A percentile compares a stretch with the other conserved stretches of the same genome.
These are phyloP conservation scores for Boulengeromyrus knoepffleri DNA, from an alignment of 2,113 vertebrate species.

Conservation along the genomic window DNA sequence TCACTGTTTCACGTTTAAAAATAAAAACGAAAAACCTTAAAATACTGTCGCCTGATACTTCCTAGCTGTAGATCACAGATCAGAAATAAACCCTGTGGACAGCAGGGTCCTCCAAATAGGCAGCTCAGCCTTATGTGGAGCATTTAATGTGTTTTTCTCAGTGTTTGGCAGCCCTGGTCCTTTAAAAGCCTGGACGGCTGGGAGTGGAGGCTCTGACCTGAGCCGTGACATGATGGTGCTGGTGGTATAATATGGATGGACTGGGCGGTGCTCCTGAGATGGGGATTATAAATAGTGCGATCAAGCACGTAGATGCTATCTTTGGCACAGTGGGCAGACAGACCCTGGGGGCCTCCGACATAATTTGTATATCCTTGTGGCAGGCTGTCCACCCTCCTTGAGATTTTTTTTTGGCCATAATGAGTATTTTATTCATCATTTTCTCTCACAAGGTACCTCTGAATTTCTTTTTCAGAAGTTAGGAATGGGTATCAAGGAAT, in stretches of 20 bases:
- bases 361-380: conserved; percentile 45
- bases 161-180: neutral
- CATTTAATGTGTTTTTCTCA: neutral
- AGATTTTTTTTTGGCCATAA: conserved; percentile 33
- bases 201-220: neutral
- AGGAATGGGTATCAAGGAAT: neutral
- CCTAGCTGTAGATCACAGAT: neutral
- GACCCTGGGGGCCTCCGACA: conserved; percentile 45
- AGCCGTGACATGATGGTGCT: neutral
- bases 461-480: neutral
- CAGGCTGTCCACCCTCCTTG: conserved; percentile 30
- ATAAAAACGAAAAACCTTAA: neutral
- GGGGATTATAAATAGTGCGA: conserved; percentile 56
- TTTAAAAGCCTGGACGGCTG: neutral
- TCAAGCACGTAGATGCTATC: conserved; percentile 37
- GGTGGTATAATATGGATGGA: conserved; percentile 37
- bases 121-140: neutral
- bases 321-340: conserved; percentile 47
- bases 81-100: neutral
- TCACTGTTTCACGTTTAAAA: neutral
- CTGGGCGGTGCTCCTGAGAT: conserved; percentile 36
- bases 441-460: neutral
- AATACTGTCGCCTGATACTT: neutral
- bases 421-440: conserved; percentile 29
- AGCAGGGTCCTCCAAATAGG: neutral